These are phyloP conservation scores for Dendrocincla tyrannina DNA, from an alignment of 2,797 vertebrate species.

Conservation along the genomic window DNA sequence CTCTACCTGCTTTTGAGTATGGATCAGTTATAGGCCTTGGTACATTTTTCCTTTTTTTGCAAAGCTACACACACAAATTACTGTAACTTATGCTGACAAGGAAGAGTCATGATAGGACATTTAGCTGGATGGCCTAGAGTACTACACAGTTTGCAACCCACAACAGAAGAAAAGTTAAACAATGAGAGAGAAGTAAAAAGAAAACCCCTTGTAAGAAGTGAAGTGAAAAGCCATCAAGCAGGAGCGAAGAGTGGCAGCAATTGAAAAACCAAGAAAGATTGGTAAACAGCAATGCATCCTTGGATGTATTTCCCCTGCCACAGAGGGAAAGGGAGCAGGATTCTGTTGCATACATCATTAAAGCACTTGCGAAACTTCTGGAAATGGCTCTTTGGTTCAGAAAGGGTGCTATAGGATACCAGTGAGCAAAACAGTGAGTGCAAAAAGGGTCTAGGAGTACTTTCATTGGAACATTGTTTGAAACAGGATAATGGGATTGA, in stretches of 20 bases:
- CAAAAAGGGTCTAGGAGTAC: conserved; percentile 34
- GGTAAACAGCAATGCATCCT: conserved; percentile 22
- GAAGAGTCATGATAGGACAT: neutral
- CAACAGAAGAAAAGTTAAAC: neutral
- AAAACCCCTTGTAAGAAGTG: conserved; percentile 20
- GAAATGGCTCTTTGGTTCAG: conserved; percentile 62
- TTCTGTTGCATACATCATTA: conserved; percentile 62
- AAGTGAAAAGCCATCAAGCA: conserved; percentile 30
- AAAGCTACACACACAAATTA: neutral
- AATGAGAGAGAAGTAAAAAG: neutral
- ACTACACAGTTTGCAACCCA: neutral
- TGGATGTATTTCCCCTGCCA: conserved; percentile 25
- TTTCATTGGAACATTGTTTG: conserved; percentile 56
- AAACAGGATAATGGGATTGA: conserved; percentile 56
- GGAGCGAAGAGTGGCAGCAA: neutral
- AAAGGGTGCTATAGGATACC: conserved; percentile 52
- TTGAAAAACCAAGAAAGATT: conserved; percentile 4
- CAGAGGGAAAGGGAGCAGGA: conserved; percentile 22
- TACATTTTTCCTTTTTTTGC: neutral
- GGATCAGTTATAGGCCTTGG: neutral
- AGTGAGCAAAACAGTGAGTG: conserved; percentile 17
- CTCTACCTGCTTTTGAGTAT: neutral
- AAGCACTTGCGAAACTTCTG: conserved; percentile 50
- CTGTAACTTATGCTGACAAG: neutral
- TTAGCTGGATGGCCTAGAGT: neutral